Conservation (phyloP, 1,140 invertebrate genomes). For the Pollicipes pollicipes region DNA sequence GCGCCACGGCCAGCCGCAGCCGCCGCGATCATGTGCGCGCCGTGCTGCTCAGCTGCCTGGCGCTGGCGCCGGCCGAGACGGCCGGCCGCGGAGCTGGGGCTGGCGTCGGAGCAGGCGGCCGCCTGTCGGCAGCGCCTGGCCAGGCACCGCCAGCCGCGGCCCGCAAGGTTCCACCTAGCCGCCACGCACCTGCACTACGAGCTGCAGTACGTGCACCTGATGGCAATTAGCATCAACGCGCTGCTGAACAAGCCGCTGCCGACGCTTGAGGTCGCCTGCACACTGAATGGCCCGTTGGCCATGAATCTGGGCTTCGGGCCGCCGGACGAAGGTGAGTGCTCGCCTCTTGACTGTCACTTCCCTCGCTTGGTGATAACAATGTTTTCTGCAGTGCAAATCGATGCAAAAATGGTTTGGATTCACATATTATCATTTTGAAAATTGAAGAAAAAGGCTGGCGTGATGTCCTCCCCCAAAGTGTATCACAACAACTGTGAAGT, state of each 20-base stretch:
- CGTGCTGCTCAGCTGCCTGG: background rate
- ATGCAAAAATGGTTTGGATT: too few relatives aligned
- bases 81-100: background rate
- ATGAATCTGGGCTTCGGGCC: background rate
- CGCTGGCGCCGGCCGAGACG: background rate
- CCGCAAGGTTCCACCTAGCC: background rate
- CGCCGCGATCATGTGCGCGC: background rate
- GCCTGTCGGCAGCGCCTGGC: background rate
- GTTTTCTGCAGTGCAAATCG: too few relatives aligned
- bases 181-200: background rate
- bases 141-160: too few relatives aligned
- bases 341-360: too few relatives aligned
- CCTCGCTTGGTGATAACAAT: too few relatives aligned
- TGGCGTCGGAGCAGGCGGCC: background rate
- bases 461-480: too few relatives aligned
- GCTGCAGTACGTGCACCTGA: background rate
- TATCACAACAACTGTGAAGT: too few relatives aligned
- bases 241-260: background rate
- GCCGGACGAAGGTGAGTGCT: too few relatives aligned
- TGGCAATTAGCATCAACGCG: background rate
- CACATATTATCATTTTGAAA: too few relatives aligned
- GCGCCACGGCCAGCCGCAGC: background rate
- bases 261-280: background rate
- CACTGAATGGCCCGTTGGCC: background rate
- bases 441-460: too few relatives aligned